These are phyloP conservation scores for Catalaphyllia jardinei DNA, from an alignment of 64 coral and sea anemone species.

Conservation along the genomic window DNA sequence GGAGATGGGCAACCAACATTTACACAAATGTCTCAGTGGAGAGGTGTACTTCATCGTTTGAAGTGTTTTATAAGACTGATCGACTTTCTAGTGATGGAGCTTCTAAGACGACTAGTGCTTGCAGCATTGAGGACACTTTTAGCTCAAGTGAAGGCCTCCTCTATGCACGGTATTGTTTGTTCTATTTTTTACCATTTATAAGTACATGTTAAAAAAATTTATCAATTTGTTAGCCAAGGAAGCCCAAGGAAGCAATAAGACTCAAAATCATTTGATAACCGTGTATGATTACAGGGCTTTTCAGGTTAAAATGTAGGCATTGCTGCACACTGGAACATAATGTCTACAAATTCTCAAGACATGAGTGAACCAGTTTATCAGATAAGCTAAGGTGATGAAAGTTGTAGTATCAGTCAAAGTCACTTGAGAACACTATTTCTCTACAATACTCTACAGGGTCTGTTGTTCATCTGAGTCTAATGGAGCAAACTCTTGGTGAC, in stretches of 20 bases:
- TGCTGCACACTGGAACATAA: too few relatives aligned
- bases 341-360: too few relatives aligned
- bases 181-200: too few relatives aligned
- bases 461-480: constrained; percentile 56
- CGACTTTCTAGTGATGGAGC: constrained; percentile 91
- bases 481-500: constrained; percentile 43
- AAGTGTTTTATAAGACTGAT: constrained; percentile 78
- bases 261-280: too few relatives aligned
- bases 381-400: too few relatives aligned
- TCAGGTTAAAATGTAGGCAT: too few relatives aligned
- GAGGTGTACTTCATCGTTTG: constrained; percentile 77
- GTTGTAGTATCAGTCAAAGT: constrained; percentile 9
- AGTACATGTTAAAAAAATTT: too few relatives aligned
- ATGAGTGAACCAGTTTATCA: too few relatives aligned
- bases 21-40: constrained; percentile 95
- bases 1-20: constrained; percentile 54
- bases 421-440: constrained; percentile 11
- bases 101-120: constrained; percentile 79
- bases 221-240: too few relatives aligned
- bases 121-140: constrained; percentile 69
- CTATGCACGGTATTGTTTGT: constrained; percentile 15
- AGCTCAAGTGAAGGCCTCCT: constrained; percentile 73
- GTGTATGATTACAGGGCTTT: too few relatives aligned
- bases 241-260: too few relatives aligned
- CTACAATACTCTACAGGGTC: constrained; percentile 14